Evolutionary conservation across 2,888 invertebrate species (phyloP), one percentile per base, ranked within the genome.

Genomic region (Sceliomorpha sp.): DNA sequence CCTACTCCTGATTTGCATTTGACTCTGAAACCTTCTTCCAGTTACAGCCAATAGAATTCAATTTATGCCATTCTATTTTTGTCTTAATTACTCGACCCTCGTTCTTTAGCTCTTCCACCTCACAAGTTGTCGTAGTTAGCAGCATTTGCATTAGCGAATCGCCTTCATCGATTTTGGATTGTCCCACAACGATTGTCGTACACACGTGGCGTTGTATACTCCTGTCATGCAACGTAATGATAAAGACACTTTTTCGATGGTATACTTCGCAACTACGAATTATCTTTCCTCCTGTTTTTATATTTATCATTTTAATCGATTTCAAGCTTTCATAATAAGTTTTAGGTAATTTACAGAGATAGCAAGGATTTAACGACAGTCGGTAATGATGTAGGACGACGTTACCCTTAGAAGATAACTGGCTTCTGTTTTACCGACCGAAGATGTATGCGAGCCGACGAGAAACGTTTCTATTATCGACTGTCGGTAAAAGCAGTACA

Each of bases 31-130:
- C 51, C 53, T 63, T 58, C 48, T 58, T 44, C 62, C 59, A 48
- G 63, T 63, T 67, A 53, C 58, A 40, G 47, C 47, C 72, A 72
- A 72, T 69, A 73, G 67, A 73, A 74, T 73, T 72, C 69, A 70
- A 74, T 74, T 69, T 72, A 62, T 66, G 66, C 66, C 45, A 68
- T 68, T 72, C 72, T 73, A 71, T 75, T 76, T 73, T 69, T 40
- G 58, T 67, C 67, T 72, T 71, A 69, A 71, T 74, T 72, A 73
- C 58, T 70, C 64, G 62, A 60, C 55, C 63, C 44, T 59, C 48
- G 39, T 34, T 51, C 45, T 53, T 39, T 53, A 53, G 53, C 60
- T 37, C 56, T 69, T 60, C 42, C 47, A 47, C 32, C 40, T 47
- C 47, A 40, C 12, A 42, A 24, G 26, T 39, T 40, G 63, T 50